Evolutionary conservation across 2,113 vertebrate genomes (phyloP), one percentile per base, ranked within the genome.

Genomic region (Ailuropoda melanoleuca): DNA sequence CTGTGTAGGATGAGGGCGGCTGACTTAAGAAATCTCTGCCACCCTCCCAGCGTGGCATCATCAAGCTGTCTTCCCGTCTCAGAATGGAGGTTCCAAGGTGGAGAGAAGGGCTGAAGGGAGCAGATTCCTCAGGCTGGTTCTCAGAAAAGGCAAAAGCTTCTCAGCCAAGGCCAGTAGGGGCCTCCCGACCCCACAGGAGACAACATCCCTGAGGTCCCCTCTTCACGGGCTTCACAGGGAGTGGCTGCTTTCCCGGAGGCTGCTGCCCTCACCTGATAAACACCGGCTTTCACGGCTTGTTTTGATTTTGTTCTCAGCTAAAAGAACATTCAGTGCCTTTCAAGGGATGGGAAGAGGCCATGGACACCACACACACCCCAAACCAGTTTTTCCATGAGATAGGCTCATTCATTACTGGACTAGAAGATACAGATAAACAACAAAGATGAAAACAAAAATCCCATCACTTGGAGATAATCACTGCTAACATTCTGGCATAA

Each of bases 251-350:
- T 72, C n/a, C 2, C 21, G 24, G 21, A 8, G 29, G 43, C 31
- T 3, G 2, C 1, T 9, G 21, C 19, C 23, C 29, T 93, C 87
- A 50, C 37, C 21, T 92, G 92, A 81, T 24, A 72, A 86, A 85
- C 82, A 43, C 31, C 2, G 15, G 46, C 72, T 90, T 84, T 53
- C 53, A 50, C 53, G 9, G n/a, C 1, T 37, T 90, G 88, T 84
- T 97, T 88, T 84, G 66, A 46, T 66, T 87, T 72, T 96, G 88
- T 82, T 97, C 55, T 37, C 56, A n/a, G 37, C 82, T 81, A 72
- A 93, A 66, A 94, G 97, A 95, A 97, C 88, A 96, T 23, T 86
- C 74, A 78, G 93, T 97, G 70, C 85, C 86, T 95, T 80, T 50
- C 10, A 29, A 58, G 29, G 82, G 56, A 43, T 68, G 39, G 72